Evolutionary conservation across 1,140 invertebrate species (phyloP), one percentile per base, ranked within the genome.

Genomic region (Apis dorsata): DNA sequence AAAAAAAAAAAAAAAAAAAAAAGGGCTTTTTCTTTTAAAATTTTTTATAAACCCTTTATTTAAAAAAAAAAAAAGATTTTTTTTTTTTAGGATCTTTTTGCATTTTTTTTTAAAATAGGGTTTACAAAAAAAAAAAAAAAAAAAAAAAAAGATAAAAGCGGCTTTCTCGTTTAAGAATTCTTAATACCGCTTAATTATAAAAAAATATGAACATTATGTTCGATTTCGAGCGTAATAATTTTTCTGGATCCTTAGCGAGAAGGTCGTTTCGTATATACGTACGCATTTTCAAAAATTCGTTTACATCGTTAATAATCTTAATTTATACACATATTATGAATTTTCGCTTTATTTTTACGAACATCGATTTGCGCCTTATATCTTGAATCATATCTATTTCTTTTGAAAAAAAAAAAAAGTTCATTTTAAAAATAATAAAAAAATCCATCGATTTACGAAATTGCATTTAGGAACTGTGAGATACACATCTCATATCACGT

Each of bases 131-230:
- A n/a, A n/a, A n/a, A n/a, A n/a, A n/a, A 34, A 34, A 34, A 34
- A 34, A 34, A 34, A 34, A 34, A 91, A 44, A 44, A 44, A 7
- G 34, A 91, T 90, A 87, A 84, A 83, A 55, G 81, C 83, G 80
- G 82, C 7, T 28, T 83, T 81, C 34, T 85, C 78, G 74, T 84
- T 86, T 88, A 90, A 87, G 86, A 88, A 82, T 91, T 91, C 86
- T 85, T 93, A 89, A 84, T 88, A 90, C 90, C 91, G 89, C 91
- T 81, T 88, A 91, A 44, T 81, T 90, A 89, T 88, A 89, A 91
- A 90, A 87, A 87, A 86, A 92, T 92, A 89, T 90, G 85, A 76
- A 88, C 66, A 60, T 81, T 86, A 59, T 65, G 79, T 90, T 90
- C 89, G 89, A 90, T 90, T 87, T 91, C 85, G 79, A 85, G 85